These are phyloP conservation scores for Mycteria americana DNA, from an alignment of 2,797 vertebrate genomes.

Conservation along the genomic window DNA sequence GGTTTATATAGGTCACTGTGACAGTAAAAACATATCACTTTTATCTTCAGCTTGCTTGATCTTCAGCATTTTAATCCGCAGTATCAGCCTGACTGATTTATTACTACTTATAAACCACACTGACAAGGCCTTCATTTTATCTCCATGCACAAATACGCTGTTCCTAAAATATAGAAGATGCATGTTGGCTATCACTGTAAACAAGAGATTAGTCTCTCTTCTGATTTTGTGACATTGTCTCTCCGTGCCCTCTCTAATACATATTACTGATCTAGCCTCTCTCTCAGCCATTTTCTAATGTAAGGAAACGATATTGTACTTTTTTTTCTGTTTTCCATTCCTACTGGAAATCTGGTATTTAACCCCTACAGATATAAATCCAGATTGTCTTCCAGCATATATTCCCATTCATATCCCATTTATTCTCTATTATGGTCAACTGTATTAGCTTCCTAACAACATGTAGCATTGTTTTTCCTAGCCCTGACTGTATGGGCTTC, in stretches of 20 bases:
- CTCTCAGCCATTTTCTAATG: not conserved
- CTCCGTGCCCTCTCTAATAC: not conserved
- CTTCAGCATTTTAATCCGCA: constrained; percentile 15
- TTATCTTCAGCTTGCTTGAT: constrained; percentile 19
- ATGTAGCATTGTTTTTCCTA: not conserved
- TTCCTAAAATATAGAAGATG: not conserved
- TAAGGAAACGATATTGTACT: not conserved
- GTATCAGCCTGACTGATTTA: constrained; percentile 6
- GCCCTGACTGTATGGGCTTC: not conserved
- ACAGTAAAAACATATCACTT: constrained; percentile 33
- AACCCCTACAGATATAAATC: not conserved
- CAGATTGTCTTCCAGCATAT: not conserved
- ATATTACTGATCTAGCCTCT: not conserved
- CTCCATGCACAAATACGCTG: not conserved
- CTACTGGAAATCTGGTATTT: not conserved
- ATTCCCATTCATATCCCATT: not conserved
- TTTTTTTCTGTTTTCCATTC: not conserved
- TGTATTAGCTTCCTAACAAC: not conserved
- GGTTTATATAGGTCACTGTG: constrained; percentile 51
- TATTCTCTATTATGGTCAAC: not conserved
- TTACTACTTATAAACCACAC: not conserved
- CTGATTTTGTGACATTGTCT: not conserved
- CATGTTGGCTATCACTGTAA: not conserved
- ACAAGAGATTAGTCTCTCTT: not conserved
- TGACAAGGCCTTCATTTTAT: constrained; percentile 13